These are phyloP conservation scores for Disparrhopalites patrizii DNA, from an alignment of 2,888 invertebrate species.

Conservation along the genomic window DNA sequence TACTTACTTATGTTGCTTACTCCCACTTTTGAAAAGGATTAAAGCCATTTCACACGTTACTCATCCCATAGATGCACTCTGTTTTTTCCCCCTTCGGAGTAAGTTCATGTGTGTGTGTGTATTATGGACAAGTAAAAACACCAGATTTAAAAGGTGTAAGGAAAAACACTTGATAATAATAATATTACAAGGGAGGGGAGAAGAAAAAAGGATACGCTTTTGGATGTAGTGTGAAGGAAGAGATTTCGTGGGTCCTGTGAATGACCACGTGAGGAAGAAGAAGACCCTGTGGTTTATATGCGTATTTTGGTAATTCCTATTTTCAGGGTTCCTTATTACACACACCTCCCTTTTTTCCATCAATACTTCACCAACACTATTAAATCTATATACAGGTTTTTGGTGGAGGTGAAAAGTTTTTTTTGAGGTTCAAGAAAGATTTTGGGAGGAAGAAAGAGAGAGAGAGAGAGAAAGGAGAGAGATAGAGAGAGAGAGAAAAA, in stretches of 20 bases:
- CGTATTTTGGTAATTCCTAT: no score
- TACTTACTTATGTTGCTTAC: no score
- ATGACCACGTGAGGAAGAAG: conserved; percentile 1
- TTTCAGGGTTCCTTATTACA: no score
- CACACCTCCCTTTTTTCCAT: no score
- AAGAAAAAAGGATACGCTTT: background rate
- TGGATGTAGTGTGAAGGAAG: background rate
- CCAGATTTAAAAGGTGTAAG: background rate
- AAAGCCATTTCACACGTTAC: conserved; percentile 23
- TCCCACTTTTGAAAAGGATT: conserved; percentile 1
- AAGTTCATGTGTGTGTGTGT: background rate
- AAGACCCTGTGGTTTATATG: background rate
- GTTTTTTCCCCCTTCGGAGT: no score
- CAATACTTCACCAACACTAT: no score
- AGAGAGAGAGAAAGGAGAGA: conserved; percentile 3
- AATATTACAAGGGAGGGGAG: background rate
- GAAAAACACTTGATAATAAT: background rate
- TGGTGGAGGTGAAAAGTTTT: background rate
- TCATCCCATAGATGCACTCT: no score
- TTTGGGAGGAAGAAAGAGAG: conserved; percentile 4
- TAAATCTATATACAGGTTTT: background rate
- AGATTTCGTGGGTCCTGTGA: background rate
- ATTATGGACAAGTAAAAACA: background rate
- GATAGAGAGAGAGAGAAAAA: conserved; percentile 4
- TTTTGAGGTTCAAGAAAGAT: background rate